These are phyloP conservation scores for Thalassaphorura encarpata DNA, from an alignment of 1,140 invertebrate genomes.

Conservation along the genomic window DNA sequence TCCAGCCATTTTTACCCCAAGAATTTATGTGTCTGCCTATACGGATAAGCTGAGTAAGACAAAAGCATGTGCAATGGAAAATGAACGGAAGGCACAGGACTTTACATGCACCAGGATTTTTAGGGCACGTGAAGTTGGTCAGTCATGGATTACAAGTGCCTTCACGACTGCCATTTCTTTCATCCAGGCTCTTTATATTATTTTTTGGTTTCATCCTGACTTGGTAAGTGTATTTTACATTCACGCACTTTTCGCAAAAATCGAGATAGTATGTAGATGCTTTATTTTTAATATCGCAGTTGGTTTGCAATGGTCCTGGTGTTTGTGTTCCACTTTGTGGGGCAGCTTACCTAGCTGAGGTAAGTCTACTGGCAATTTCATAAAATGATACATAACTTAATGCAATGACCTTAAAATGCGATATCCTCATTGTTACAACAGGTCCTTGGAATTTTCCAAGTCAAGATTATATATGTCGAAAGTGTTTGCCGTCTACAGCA, in stretches of 20 bases:
- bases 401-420: too few species aligned
- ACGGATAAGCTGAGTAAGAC: slow-evolving; percentile 62
- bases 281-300: slow-evolving; percentile 31
- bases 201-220: slow-evolving; percentile 57
- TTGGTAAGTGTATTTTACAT: slow-evolving; percentile 41
- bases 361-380: too few species aligned
- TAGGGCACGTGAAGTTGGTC: slow-evolving; percentile 74
- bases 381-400: too few species aligned
- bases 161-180: slow-evolving; percentile 64
- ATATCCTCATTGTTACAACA: slow-evolving; percentile 46
- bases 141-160: slow-evolving; percentile 69
- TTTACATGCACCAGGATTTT: slow-evolving; percentile 51
- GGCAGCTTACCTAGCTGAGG: slow-evolving; percentile 43
- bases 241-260: slow-evolving; percentile 6
- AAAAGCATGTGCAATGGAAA: slow-evolving; percentile 51
- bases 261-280: not conserved
- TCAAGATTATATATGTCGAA: slow-evolving; percentile 80
- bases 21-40: slow-evolving; percentile 66
- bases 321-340: slow-evolving; percentile 84
- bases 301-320: slow-evolving; percentile 90
- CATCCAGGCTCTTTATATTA: slow-evolving; percentile 54
- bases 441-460: slow-evolving; percentile 52
- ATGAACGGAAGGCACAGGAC: not conserved
- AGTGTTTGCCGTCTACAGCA: slow-evolving; percentile 85
- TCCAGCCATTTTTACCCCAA: slow-evolving; percentile 50